phyloP scores from a whole-genome alignment of 2,888 invertebrate genomes.

The Cyclophora albipunctata region DNA sequence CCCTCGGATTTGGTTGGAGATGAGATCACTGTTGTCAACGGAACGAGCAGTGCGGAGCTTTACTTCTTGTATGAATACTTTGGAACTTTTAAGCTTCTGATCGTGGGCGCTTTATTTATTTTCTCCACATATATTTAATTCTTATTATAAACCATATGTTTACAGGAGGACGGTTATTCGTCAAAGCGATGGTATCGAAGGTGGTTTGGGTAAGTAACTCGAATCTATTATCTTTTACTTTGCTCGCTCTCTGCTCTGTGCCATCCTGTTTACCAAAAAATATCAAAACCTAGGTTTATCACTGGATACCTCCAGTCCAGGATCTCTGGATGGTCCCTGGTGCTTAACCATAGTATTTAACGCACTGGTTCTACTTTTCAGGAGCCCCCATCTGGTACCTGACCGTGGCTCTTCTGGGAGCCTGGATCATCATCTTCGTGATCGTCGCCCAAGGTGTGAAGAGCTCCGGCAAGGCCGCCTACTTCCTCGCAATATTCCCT shows the following conservation, averaged over 20 bases:
- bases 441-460: slow-evolving; percentile 83
- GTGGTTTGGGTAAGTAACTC: slow-evolving; percentile 48
- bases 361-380: slow-evolving; percentile 18
- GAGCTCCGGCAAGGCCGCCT: slow-evolving; percentile 88
- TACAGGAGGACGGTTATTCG: slow-evolving; percentile 54
- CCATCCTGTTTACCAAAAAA: too few species aligned
- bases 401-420: slow-evolving; percentile 77
- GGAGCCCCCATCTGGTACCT: slow-evolving; percentile 82
- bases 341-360: too few species aligned
- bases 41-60: slow-evolving; percentile 74
- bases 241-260: background rate
- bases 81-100: slow-evolving; percentile 5
- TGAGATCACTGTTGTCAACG: slow-evolving; percentile 21
- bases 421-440: slow-evolving; percentile 82
- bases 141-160: slow-evolving; percentile 6
- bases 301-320: too few species aligned
- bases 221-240: background rate
- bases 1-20: slow-evolving; percentile 40
- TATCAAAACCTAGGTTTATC: too few species aligned
- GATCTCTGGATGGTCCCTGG: too few species aligned
- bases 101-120: background rate
- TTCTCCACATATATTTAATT: background rate
- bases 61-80: slow-evolving; percentile 68
- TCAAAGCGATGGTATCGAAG: slow-evolving; percentile 53
- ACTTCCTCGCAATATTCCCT: slow-evolving; percentile 91